Conservation (phyloP, 2,113 vertebrate species). For the Malurus elegans region DNA sequence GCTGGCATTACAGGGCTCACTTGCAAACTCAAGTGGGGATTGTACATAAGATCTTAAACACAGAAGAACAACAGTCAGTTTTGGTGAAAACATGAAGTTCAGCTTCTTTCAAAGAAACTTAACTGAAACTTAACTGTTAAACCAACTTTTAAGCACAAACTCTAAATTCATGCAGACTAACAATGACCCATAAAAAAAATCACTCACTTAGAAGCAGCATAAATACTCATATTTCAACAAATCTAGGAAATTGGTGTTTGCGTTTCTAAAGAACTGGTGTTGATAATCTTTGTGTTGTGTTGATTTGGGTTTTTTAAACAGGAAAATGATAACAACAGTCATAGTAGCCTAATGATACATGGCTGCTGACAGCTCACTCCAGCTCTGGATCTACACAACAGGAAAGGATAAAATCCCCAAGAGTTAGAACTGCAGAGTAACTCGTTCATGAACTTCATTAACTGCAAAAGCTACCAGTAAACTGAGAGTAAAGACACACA, state of each 20-base stretch:
- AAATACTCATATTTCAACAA: neutral
- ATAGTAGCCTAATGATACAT: neutral
- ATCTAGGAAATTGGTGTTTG: neutral
- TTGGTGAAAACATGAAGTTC: neutral
- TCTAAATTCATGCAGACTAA: neutral
- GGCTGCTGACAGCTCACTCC: neutral
- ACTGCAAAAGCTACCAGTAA: neutral
- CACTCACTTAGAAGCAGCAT: neutral
- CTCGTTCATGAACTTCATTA: neutral
- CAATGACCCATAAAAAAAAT: neutral
- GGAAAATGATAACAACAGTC: conserved; percentile 9
- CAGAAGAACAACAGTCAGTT: neutral
- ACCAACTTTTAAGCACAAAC: neutral
- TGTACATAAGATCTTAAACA: neutral
- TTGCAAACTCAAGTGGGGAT: neutral
- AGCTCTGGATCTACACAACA: neutral
- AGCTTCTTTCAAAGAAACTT: neutral
- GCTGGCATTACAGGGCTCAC: neutral
- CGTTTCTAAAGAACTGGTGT: neutral
- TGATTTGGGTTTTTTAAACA: neutral
- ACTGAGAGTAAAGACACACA: neutral
- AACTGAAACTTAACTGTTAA: neutral
- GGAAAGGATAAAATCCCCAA: conserved; percentile 9
- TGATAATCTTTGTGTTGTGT: neutral
- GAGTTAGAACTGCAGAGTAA: neutral